phyloP scores from a whole-genome alignment of 2,797 vertebrate genomes.

The Liparis tanakae region DNA sequence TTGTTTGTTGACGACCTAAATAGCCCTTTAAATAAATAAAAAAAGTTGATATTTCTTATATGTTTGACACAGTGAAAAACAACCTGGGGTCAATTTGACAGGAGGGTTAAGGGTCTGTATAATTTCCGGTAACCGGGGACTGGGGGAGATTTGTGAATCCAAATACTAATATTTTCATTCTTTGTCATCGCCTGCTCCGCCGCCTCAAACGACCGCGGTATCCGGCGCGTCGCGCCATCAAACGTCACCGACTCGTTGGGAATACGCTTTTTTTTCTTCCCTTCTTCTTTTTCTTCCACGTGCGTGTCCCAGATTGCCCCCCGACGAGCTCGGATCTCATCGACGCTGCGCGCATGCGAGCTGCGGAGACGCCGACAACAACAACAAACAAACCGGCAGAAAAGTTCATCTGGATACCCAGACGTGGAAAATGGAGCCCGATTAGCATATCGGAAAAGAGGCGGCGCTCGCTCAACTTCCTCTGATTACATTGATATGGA shows the following conservation, averaged over 20 bases:
- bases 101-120: constrained; percentile 48
- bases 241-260: constrained; percentile 42
- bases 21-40: no score
- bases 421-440: constrained; percentile 66
- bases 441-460: constrained; percentile 82
- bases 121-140: constrained; percentile 20
- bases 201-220: constrained; percentile 38
- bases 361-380: no score
- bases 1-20: no score
- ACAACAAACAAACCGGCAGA: constrained; percentile 60
- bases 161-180: constrained; percentile 39
- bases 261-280: constrained; percentile 21
- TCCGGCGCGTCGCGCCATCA: constrained; percentile 68
- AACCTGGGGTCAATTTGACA: no score
- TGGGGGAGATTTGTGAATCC: constrained; percentile 37
- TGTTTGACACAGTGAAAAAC: no score
- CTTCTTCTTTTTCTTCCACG: no score
- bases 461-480: no score
- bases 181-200: constrained; percentile 23
- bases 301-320: constrained; percentile 39
- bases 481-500: constrained; percentile 84
- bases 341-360: no score
- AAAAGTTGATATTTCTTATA: no score
- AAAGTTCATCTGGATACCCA: constrained; percentile 69
- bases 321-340: no score